Conservation (phyloP, 2,888 invertebrate species). For the Apoda limacodes region DNA sequence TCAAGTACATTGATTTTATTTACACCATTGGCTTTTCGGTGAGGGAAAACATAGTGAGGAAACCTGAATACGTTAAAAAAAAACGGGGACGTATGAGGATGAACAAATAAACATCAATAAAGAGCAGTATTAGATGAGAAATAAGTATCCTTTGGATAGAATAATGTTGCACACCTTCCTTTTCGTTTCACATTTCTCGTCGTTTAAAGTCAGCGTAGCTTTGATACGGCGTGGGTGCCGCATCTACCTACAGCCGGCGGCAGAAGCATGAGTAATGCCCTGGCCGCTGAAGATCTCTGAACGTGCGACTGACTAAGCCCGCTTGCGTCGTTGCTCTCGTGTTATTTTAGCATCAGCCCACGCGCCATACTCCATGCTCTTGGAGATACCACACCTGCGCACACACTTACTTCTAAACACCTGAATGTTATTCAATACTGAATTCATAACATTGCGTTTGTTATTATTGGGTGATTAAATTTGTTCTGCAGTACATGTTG, state of each 20-base stretch:
- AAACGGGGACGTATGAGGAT: too few relatives aligned
- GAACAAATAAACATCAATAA: too few relatives aligned
- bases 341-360: constrained; percentile 61
- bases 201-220: constrained; percentile 55
- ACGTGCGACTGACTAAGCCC: constrained; percentile 52
- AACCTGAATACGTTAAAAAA: too few relatives aligned
- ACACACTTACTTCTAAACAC: constrained; percentile 44
- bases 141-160: not conserved
- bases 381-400: constrained; percentile 55
- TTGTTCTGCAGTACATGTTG: not conserved
- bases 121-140: too few relatives aligned
- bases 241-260: constrained; percentile 47
- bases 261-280: constrained; percentile 52
- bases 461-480: not conserved
- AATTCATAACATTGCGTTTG: constrained; percentile 29
- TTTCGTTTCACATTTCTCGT: too few relatives aligned
- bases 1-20: too few relatives aligned
- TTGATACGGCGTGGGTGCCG: constrained; percentile 61
- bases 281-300: constrained; percentile 32
- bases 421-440: constrained; percentile 53
- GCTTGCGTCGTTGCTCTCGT: constrained; percentile 36
- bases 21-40: too few relatives aligned
- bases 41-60: too few relatives aligned
- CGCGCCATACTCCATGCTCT: constrained; percentile 24
- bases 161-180: constrained; percentile 25